These are phyloP conservation scores for Acrossocheilus fasciatus DNA, from an alignment of 2,797 vertebrate genomes.

Conservation along the genomic window DNA sequence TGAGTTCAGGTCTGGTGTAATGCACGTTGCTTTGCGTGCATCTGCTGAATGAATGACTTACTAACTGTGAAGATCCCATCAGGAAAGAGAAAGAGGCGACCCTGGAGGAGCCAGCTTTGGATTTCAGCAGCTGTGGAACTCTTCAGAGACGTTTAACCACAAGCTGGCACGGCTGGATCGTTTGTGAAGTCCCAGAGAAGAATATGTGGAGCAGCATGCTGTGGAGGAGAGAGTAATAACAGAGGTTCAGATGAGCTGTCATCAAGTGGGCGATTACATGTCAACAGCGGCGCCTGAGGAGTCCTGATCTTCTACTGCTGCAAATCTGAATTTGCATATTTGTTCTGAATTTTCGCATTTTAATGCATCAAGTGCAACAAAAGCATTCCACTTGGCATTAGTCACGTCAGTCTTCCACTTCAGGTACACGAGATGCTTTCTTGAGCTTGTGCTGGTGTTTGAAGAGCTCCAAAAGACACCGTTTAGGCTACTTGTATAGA, in stretches of 20 bases:
- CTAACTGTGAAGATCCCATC: neutral
- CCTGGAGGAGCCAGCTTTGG: neutral
- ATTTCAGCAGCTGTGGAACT: neutral
- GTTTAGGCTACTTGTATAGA: neutral
- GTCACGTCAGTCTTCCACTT: neutral
- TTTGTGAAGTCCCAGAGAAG: conserved; percentile 30
- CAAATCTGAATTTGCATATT: neutral
- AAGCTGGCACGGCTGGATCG: neutral
- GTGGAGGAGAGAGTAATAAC: conserved; percentile 9
- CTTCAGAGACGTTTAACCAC: neutral
- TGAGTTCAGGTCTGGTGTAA: neutral
- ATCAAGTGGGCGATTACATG: neutral
- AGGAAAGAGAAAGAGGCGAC: neutral
- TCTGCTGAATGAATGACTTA: neutral
- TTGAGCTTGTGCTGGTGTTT: neutral
- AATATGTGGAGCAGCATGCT: conserved; percentile 9
- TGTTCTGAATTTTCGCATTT: neutral
- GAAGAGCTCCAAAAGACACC: neutral
- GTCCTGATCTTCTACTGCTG: neutral
- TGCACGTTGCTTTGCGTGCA: neutral
- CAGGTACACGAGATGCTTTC: neutral
- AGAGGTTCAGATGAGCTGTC: conserved; percentile 15
- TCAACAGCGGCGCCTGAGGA: neutral
- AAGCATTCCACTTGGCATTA: neutral
- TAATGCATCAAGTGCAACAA: neutral